Percentiles rank a stretch among this genome's conserved stretches.
Evolutionary conservation across 2,113 vertebrate genomes (phyloP).

Genomic region (Fulmarus glacialis): DNA sequence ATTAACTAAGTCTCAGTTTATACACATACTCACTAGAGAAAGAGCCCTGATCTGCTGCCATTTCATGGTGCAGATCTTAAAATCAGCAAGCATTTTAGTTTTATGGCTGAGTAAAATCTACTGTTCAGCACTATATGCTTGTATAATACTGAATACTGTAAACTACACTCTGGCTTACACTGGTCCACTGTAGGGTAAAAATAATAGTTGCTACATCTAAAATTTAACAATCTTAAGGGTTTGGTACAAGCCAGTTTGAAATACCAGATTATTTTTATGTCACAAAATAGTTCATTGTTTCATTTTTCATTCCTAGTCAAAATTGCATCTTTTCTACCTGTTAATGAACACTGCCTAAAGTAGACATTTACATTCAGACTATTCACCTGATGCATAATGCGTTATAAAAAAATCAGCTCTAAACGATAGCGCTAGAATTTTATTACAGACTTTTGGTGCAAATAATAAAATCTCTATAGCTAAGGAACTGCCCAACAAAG

Average conservation of each 20-base stretch:
- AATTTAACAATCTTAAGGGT: neutral
- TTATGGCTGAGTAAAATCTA: slow-evolving; percentile 18
- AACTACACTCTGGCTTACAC: neutral
- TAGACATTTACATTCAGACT: slow-evolving; percentile 72
- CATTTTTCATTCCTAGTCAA: slow-evolving; percentile 35
- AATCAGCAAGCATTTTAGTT: slow-evolving; percentile 20
- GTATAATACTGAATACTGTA: neutral
- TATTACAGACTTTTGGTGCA: slow-evolving; percentile 61
- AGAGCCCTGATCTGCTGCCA: neutral
- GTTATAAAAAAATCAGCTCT: slow-evolving; percentile 68
- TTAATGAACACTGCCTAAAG: slow-evolving; percentile 65
- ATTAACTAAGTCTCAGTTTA: neutral
- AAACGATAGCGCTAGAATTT: slow-evolving; percentile 58
- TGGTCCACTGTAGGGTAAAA: neutral
- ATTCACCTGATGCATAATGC: slow-evolving; percentile 71
- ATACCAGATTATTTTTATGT: neutral
- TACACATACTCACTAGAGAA: neutral
- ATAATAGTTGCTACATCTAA: neutral
- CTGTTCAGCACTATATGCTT: neutral
- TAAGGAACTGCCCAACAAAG: slow-evolving; percentile 74
- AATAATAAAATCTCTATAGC: slow-evolving; percentile 66
- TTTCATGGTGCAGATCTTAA: neutral
- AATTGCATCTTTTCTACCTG: slow-evolving; percentile 49
- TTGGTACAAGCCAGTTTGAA: neutral
- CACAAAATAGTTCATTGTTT: neutral